Evolutionary conservation across 2,888 invertebrate genomes (phyloP), one percentile per base, ranked within the genome.

Genomic region (Chrysomela aeneicollis): DNA sequence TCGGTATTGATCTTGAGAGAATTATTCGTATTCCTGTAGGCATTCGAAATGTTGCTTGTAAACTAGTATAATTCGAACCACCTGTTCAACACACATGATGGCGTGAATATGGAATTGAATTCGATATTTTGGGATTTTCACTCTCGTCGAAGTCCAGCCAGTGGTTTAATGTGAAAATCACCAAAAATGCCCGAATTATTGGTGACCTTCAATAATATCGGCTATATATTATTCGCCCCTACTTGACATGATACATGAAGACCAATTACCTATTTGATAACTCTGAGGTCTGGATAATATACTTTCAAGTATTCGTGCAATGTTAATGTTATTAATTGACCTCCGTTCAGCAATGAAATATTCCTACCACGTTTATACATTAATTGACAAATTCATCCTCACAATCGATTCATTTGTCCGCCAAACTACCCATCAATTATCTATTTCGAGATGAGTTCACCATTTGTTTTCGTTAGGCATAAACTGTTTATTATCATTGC

Each of bases 1-100:
- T 52, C 64, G 66, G 63, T 71, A 71, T 73, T 68, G 72, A 73
- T 74, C 42, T 69, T 71, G 67, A 42, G 68, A 71, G 68, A 74
- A 73, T 71, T 76, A 76, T 76, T 74, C 75, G 76, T 76, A 77
- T 77, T 73, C 75, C 71, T 69, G 69, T 54, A 54, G 65, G 73
- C 70, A 73, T 73, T 73, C 73, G 74, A 73, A 76, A 74, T 77
- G 73, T 77, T 77, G 77, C 76, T 78, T 78, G 76, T 77, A 79
- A 78, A 80, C 78, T 78, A 75, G 78, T 77, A 79, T 79, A 79
- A 79, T 79, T 80, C 76, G 77, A 78, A 79, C 79, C 81, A 81
- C 80, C 80, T 81, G 79, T 81, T 80, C 42, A 42, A 79, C 79
- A 68, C 66, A 63, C n/a, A n/a, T n/a, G n/a, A n/a, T 68, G 70